These are phyloP conservation scores for Pelodytes ibericus DNA, from an alignment of 2,797 vertebrate species.

Conservation along the genomic window DNA sequence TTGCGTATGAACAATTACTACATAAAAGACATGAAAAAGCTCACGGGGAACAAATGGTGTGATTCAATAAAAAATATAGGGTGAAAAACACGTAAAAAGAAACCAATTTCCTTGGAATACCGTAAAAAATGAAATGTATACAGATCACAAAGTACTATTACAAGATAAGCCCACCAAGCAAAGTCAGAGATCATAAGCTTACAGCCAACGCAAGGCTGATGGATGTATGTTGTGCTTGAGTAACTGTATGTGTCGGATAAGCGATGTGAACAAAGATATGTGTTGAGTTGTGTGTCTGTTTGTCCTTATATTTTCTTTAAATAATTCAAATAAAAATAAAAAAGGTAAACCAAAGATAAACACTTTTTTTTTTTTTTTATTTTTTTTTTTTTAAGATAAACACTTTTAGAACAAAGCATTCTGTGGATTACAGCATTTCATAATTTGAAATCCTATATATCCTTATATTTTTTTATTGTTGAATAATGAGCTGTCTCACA, in stretches of 20 bases:
- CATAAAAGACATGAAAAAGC: neutral
- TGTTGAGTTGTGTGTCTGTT: too few species aligned
- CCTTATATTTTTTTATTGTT: too few species aligned
- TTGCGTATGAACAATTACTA: neutral
- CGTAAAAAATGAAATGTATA: neutral
- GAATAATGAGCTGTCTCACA: too few species aligned
- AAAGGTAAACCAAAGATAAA: too few species aligned
- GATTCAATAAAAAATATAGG: neutral
- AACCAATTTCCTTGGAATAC: neutral
- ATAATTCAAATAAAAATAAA: too few species aligned
- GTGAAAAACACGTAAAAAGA: neutral
- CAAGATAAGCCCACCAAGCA: neutral
- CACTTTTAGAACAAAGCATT: too few species aligned
- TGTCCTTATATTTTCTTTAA: too few species aligned
- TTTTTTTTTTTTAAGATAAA: too few species aligned
- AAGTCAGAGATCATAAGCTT: neutral
- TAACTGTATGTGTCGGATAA: neutral
- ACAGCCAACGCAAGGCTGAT: neutral
- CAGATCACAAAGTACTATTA: neutral
- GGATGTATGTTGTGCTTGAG: neutral
- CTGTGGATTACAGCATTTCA: too few species aligned
- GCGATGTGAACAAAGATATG: too few species aligned
- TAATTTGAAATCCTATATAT: too few species aligned
- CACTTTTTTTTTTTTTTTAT: too few species aligned
- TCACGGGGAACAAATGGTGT: neutral